Conservation (phyloP, 2,888 invertebrate genomes). For the Argyresthia goedartella region DNA sequence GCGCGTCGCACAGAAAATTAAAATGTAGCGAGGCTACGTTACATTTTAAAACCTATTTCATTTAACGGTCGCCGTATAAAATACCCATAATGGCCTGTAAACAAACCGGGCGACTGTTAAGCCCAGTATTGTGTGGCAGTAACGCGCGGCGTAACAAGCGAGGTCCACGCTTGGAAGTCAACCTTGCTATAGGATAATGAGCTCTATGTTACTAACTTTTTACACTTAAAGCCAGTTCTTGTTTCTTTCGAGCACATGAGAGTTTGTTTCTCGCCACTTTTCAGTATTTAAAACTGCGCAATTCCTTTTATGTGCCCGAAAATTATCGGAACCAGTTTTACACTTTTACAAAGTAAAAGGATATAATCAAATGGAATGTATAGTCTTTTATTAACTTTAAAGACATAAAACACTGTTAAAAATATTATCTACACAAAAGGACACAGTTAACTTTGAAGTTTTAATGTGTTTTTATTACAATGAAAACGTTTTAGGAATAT, state of each 20-base stretch:
- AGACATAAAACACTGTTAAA: no score
- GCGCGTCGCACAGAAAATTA: background rate
- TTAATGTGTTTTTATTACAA: no score
- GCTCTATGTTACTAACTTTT: slow-evolving; percentile 10
- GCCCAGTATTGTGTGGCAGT: slow-evolving; percentile 1
- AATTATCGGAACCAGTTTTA: no score
- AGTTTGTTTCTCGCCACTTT: background rate
- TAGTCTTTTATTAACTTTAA: no score
- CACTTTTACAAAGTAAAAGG: no score
- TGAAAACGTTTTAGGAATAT: no score
- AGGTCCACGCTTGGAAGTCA: slow-evolving; percentile 12
- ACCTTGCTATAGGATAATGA: slow-evolving; percentile 18
- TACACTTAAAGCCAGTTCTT: background rate
- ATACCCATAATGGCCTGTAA: slow-evolving; percentile 3
- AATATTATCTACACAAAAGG: no score
- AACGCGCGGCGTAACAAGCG: slow-evolving; percentile 3
- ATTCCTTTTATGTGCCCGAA: no score
- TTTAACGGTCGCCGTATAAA: slow-evolving; percentile 2
- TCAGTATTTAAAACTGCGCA: background rate
- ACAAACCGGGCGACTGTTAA: slow-evolving; percentile 2
- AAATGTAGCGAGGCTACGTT: slow-evolving; percentile 2
- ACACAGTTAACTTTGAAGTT: no score
- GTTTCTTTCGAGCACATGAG: background rate
- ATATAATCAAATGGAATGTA: no score
- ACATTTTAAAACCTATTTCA: slow-evolving; percentile 2